phyloP scores from a whole-genome alignment of 2,888 invertebrate species.

The Erynnis tages region DNA sequence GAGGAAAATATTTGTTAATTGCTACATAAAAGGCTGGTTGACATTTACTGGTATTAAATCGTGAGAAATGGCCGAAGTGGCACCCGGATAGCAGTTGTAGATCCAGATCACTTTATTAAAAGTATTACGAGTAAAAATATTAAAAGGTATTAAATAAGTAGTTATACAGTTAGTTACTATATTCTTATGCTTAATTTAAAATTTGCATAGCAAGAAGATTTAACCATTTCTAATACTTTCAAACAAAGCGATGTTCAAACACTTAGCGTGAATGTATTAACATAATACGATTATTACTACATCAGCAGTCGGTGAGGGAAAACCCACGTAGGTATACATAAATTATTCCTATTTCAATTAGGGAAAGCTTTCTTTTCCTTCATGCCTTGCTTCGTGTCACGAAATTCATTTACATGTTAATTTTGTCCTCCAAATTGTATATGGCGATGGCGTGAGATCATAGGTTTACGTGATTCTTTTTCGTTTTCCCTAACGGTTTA shows the following conservation, averaged over 20 bases:
- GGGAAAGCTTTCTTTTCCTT: constrained; percentile 39
- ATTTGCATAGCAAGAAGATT: neutral
- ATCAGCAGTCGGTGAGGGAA: constrained; percentile 24
- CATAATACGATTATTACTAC: constrained; percentile 33
- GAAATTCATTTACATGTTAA: constrained; percentile 49
- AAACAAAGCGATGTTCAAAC: constrained; percentile 10
- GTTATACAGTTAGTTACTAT: too few species aligned
- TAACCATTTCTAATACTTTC: neutral
- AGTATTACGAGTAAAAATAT: too few species aligned
- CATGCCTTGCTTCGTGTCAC: constrained; percentile 30
- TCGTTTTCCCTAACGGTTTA: constrained; percentile 20
- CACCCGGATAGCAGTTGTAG: too few species aligned
- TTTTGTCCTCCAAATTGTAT: constrained; percentile 37
- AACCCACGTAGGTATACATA: constrained; percentile 26
- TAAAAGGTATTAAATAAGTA: too few species aligned
- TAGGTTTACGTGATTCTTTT: constrained; percentile 21
- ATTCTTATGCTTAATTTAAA: neutral
- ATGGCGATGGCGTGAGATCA: constrained; percentile 29
- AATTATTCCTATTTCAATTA: constrained; percentile 36
- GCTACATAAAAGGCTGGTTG: too few species aligned
- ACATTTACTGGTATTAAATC: too few species aligned
- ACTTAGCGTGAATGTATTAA: constrained; percentile 29
- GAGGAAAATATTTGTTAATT: neutral
- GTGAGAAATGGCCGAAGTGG: too few species aligned
- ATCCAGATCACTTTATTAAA: too few species aligned